Evolutionary conservation across 2,797 vertebrate species (phyloP).

Genomic region (Champsocephalus gunnari): DNA sequence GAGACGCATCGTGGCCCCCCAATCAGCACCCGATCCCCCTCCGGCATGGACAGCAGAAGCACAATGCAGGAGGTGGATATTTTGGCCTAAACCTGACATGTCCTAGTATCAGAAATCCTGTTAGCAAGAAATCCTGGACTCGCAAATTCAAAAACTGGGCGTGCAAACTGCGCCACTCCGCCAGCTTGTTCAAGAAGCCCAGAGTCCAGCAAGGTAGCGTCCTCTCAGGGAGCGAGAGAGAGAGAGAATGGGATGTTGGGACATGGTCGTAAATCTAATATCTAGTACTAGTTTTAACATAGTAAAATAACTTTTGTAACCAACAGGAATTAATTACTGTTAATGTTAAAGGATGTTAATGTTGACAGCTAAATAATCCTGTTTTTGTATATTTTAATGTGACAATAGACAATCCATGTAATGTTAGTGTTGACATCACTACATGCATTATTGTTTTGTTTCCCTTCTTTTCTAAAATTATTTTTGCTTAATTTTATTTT

Average conservation of each 20-base stretch:
- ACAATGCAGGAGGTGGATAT: slow-evolving; percentile 97
- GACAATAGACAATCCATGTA: slow-evolving; percentile 61
- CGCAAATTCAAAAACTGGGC: slow-evolving; percentile 98
- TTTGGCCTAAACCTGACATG: slow-evolving; percentile 99
- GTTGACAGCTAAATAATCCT: slow-evolving; percentile 60
- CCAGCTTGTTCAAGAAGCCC: slow-evolving; percentile 97
- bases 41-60: slow-evolving; percentile 86
- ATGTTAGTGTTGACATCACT: slow-evolving; percentile 74
- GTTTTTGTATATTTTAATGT: slow-evolving; percentile 66
- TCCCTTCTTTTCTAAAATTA: slow-evolving; percentile 43
- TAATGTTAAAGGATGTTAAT: slow-evolving; percentile 63
- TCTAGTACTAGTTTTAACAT: slow-evolving; percentile 80
- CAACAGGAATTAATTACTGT: slow-evolving; percentile 65
- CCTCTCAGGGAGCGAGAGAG: slow-evolving; percentile 85
- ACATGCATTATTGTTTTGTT: slow-evolving; percentile 71
- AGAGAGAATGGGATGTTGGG: slow-evolving; percentile 83
- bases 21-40: slow-evolving; percentile 85
- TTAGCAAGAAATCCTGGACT: slow-evolving; percentile 98
- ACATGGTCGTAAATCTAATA: slow-evolving; percentile 80
- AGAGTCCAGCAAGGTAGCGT: slow-evolving; percentile 95
- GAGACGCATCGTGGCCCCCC: slow-evolving; percentile 81
- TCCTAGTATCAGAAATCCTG: slow-evolving; percentile 98
- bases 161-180: slow-evolving; percentile 95
- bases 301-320: slow-evolving; percentile 76
- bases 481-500: slow-evolving; percentile 73